phyloP scores from a whole-genome alignment of 1,140 invertebrate species.

The Euwallacea similis region DNA sequence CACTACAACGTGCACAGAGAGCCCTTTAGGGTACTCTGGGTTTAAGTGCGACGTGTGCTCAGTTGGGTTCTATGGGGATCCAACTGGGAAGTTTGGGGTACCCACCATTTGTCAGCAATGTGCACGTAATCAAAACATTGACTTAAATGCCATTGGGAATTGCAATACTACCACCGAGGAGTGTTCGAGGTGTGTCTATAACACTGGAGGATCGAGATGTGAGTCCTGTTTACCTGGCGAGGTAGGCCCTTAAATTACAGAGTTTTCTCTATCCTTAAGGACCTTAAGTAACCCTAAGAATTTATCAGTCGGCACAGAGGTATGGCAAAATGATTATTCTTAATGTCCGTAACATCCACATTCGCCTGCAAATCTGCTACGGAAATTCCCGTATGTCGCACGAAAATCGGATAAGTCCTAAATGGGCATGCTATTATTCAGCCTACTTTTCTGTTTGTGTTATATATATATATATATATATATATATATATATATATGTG shows the following conservation, averaged over 20 bases:
- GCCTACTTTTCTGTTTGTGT: not conserved
- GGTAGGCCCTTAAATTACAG: constrained; percentile 19
- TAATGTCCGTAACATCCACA: no score
- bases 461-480: no score
- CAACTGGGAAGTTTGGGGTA: constrained; percentile 67
- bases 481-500: no score
- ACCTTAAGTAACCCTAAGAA: no score
- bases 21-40: constrained; percentile 90
- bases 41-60: constrained; percentile 89
- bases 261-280: no score
- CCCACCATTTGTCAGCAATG: constrained; percentile 78
- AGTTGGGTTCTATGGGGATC: constrained; percentile 94
- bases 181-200: constrained; percentile 96
- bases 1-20: constrained; percentile 89
- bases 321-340: not conserved
- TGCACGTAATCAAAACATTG: constrained; percentile 94
- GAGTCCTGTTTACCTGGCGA: constrained; percentile 86
- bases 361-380: not conserved
- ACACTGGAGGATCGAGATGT: constrained; percentile 86
- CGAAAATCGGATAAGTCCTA: no score
- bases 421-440: no score
- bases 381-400: not conserved
- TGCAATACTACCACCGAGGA: constrained; percentile 91
- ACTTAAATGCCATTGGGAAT: constrained; percentile 91
- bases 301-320: not conserved